Evolutionary conservation across 2,888 invertebrate genomes (phyloP), one percentile per base, ranked within the genome.

Genomic region (Hypercompe scribonia): DNA sequence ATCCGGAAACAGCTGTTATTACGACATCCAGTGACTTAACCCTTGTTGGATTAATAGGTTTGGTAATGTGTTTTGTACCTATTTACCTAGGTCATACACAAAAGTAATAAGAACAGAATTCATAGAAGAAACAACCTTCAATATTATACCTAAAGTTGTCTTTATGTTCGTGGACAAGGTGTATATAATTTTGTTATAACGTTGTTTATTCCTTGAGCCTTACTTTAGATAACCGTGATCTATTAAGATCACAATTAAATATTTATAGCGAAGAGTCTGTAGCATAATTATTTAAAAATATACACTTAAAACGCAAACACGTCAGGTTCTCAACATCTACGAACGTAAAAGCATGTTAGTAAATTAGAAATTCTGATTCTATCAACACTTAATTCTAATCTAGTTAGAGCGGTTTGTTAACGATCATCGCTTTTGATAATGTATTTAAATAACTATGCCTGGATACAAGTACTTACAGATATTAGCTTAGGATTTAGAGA

Each of bases 391-490:
- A 73, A 77, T 75, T 77, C 54, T 70, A 69, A 78, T 82, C 81
- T 76, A 75, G 68, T 67, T 61, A 31, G 24, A 68, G 28, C 18
- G 46, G 33, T 82, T 75, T 73, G 65, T 77, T 75, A 74, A 68
- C 72, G 77, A 81, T 81, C 68, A 24, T 39, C 61, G 50, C 71
- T 33, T 66, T 50, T 74, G 79, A 79, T 80, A 21, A 77, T 46
- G 78, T 81, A 75, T 83, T 76, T 71, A 76, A 70, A 74, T 71
- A 70, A 83, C 81, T 50, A 75, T 66, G 65, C 61, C 72, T n/a
- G 65, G 46, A 63, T 72, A 70, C 33, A n/a, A 67, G 66, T 65
- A 33, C 46, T 74, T 58, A 15, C 13, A 28, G n/a, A 28, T 54
- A 54, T n/a, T 54, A n/a, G n/a, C 28, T 28, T 58, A 28, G 74